Percentiles rank a stretch among this genome's conserved stretches.
These are phyloP conservation scores for Ormyrus labotus DNA, from an alignment of 2,888 invertebrate species.

Conservation along the genomic window DNA sequence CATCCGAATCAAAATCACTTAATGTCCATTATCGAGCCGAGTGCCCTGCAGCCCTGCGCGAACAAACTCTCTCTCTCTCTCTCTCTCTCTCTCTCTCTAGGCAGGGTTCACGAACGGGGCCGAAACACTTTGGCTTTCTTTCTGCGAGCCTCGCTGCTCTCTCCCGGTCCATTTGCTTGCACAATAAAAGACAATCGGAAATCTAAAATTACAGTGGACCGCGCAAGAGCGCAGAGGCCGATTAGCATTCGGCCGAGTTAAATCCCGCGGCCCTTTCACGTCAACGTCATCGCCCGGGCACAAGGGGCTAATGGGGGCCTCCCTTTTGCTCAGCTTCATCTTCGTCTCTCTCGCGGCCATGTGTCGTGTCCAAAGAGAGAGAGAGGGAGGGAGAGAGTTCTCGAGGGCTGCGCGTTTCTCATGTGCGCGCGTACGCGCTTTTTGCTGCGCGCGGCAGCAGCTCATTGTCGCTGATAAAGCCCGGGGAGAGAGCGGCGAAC, in stretches of 20 bases:
- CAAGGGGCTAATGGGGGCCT: slow-evolving; percentile 55
- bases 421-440: not conserved
- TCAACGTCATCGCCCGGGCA: slow-evolving; percentile 57
- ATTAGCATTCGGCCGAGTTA: slow-evolving; percentile 62
- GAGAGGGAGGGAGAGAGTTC: slow-evolving; percentile 22
- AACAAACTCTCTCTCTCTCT: not conserved
- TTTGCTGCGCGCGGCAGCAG: slow-evolving; percentile 1
- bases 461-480: slow-evolving; percentile 40
- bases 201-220: slow-evolving; percentile 58
- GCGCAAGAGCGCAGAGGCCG: slow-evolving; percentile 50
- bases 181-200: slow-evolving; percentile 55
- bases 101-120: slow-evolving; percentile 10
- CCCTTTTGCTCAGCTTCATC: slow-evolving; percentile 13
- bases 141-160: not conserved
- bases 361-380: slow-evolving; percentile 39
- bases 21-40: slow-evolving; percentile 54
- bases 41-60: not conserved
- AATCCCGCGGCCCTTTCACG: slow-evolving; percentile 59
- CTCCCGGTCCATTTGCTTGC: slow-evolving; percentile 2
- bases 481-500: not conserved
- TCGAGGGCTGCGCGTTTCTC: slow-evolving; percentile 18
- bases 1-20: slow-evolving; percentile 55
- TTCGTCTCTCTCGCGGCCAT: slow-evolving; percentile 46
- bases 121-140: slow-evolving; percentile 52
- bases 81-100: not conserved